Evolutionary conservation across 1,140 invertebrate genomes (phyloP), one percentile per base, ranked within the genome.

Genomic region (Leptopilina clavipes): DNA sequence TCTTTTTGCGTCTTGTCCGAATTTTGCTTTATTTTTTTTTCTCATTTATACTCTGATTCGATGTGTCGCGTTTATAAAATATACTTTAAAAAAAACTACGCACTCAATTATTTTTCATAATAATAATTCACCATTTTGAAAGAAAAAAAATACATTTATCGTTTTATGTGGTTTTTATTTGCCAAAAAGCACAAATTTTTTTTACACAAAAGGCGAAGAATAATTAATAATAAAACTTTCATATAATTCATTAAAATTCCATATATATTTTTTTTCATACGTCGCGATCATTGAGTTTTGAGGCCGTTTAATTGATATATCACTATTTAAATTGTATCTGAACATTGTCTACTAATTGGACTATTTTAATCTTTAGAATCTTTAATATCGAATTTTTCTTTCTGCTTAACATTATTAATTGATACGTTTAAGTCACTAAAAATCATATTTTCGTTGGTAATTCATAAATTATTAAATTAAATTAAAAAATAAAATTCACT

Each of bases 21-120:
- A 81, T 82, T 86, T 83, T 75, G 71, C 71, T 9, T 48, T 76
- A 82, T 80, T 85, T 85, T 83, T 74, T 52, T 81, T 44, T 79
- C 25, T 5, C 25, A 31, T 84, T 82, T 17, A 19, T 65, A 31
- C 59, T 37, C 12, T 1, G 59, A 65, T 65, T 12, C 14, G n/a
- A 25, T 37, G 12, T 25, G 59, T 31, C 59, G 59, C 54, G 54
- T 31, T 37, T 0, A 44, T 11, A 37, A 43, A 71, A 17, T 18
- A 25, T 17, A n/a, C n/a, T n/a, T n/a, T n/a, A 0, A 44, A 31
- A 48, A 10, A 9, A 40, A 40, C 7, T 40, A 6, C 25, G 59
- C 54, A 3, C 56, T 56, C 8, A 22, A 18, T 54, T 54, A 2
- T 31, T 31, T 2, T 31, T 31, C 5, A 2, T 31, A 5, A 5